A percentile compares a stretch with the other conserved stretches of the same genome.
phyloP scores from a whole-genome alignment of 2,888 invertebrate genomes.

The Lutraria lutraria region DNA sequence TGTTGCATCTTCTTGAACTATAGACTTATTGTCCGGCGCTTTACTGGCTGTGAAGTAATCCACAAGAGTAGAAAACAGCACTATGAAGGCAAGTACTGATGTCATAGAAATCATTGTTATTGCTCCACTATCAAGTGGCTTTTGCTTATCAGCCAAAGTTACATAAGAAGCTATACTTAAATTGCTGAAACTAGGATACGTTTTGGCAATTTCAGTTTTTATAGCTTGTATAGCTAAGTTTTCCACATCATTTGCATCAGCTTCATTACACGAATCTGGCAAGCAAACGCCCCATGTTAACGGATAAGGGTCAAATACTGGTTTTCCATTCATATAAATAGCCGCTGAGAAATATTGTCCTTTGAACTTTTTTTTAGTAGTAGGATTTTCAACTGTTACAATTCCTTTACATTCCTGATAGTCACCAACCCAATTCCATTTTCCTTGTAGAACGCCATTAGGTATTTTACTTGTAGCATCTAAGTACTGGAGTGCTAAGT shows the following conservation, averaged over 20 bases:
- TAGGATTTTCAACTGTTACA: slow-evolving; percentile 25
- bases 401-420: slow-evolving; percentile 59
- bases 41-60: slow-evolving; percentile 35
- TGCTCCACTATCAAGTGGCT: slow-evolving; percentile 40
- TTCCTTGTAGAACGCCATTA: slow-evolving; percentile 55
- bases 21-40: not conserved
- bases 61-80: slow-evolving; percentile 50
- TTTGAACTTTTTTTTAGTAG: slow-evolving; percentile 42
- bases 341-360: slow-evolving; percentile 47
- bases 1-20: not conserved
- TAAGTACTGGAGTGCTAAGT: slow-evolving; percentile 21
- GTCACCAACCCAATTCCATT: slow-evolving; percentile 60
- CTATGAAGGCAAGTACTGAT: slow-evolving; percentile 43
- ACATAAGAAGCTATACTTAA: slow-evolving; percentile 27
- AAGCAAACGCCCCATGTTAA: slow-evolving; percentile 52
- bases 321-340: slow-evolving; percentile 46
- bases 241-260: slow-evolving; percentile 31
- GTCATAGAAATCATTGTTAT: slow-evolving; percentile 41
- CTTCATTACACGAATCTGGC: slow-evolving; percentile 53
- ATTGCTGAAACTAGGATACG: not conserved
- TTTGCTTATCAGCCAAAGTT: slow-evolving; percentile 35
- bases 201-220: not conserved
- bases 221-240: not conserved
- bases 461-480: slow-evolving; percentile 61
- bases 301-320: slow-evolving; percentile 32